Base-by-base conservation (phyloP, 1,140 invertebrate genomes). In the Drosophila pectinifera region DNA sequence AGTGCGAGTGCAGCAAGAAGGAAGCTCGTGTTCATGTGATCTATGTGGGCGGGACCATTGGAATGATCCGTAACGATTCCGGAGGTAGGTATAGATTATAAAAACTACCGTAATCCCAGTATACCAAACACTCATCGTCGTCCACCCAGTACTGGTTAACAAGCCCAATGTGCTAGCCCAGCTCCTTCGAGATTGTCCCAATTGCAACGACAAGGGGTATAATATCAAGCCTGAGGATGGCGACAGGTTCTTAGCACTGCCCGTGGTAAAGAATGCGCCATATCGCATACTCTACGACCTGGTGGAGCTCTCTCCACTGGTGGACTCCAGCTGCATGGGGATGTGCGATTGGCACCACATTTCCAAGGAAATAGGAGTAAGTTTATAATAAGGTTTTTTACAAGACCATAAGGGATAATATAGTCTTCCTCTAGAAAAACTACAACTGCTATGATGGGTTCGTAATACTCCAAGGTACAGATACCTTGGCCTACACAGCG, bases 381-480 rank as follows among this genome's bases (percentile, higher is more conserved):
- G 86, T 78, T 39, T 11, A 16, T 0, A 6, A 3, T 3, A 22
- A 5, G 61, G 48, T 4, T 26, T 46, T 16, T 8, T 45, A 42
- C 4, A 54, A 31, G 14, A 38, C 7, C 6, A 45, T 8, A 5
- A 10, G 4, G 14, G 1, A 5, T 24, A 5, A 1, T 18, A 42
- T 20, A 20, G 42, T 14, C n/a, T 11, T 0, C 11, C 56, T 93
- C 0, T 80, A 97, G 96, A 94, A 95, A 92, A 94, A 94, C 10
- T 98, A 98, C 81, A 94, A 96, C 63, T 92, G 94, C 20, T 98
- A 95, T 85, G 97, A 98, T 90, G 98, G 98, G 0, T 99, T 99
- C 91, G 97, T 99, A 0, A 94, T 99, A 3, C 94, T 99, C 1
- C 98, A 99, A 89, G 98, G 98, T 5, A 99, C 98, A 0, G 98